These are phyloP conservation scores for Sarcophilus harrisii DNA, from an alignment of 2,797 vertebrate genomes.

Conservation along the genomic window DNA sequence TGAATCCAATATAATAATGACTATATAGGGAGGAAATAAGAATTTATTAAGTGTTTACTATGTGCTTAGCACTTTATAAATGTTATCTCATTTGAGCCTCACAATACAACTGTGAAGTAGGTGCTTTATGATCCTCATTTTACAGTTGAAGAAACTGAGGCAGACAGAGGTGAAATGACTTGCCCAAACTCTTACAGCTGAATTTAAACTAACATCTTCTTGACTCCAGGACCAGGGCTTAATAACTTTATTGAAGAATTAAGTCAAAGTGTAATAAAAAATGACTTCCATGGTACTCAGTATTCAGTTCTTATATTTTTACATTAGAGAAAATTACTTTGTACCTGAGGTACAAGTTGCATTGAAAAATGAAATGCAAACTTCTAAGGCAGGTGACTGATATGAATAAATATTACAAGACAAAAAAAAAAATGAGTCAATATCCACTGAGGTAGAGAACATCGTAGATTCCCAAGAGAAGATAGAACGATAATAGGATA, in stretches of 20 bases:
- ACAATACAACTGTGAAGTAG: background rate
- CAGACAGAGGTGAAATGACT: background rate
- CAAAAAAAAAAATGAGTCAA: background rate
- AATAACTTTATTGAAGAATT: background rate
- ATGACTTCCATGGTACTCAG: background rate
- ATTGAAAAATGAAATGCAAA: background rate
- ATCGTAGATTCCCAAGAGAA: background rate
- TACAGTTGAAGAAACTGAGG: background rate
- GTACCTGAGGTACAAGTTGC: background rate
- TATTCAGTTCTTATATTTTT: background rate
- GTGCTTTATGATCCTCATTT: background rate
- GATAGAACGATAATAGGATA: background rate
- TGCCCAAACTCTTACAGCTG: background rate
- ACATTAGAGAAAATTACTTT: background rate
- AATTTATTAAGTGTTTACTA: background rate
- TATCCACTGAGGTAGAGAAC: background rate
- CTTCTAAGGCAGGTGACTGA: background rate
- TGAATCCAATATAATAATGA: background rate
- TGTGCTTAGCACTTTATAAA: background rate
- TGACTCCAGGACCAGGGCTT: background rate
- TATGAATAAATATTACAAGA: background rate
- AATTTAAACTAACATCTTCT: background rate
- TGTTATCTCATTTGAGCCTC: background rate
- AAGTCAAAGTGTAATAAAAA: background rate
- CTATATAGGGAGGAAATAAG: background rate